Base-by-base conservation (phyloP, 2,888 invertebrate species). In the Ormyrus nitidulus region DNA sequence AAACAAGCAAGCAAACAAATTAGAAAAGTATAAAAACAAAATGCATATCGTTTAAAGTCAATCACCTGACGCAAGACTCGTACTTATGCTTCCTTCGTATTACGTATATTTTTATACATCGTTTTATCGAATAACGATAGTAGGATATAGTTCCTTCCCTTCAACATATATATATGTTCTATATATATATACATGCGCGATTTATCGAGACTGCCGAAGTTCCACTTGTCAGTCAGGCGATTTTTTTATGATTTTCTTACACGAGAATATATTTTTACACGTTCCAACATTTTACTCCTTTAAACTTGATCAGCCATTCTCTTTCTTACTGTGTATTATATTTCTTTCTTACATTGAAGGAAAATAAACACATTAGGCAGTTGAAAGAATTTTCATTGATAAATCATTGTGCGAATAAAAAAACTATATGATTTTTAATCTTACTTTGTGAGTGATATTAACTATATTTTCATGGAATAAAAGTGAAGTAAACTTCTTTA, bases 21-120 rank as follows among this genome's bases (percentile, higher is more conserved):
- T 66, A 56, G 48, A 44, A 72, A 74, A 73, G 1, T 62, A 73
- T 72, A 44, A 58, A 51, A 48, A 54, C 13, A 2, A 19, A 79
- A 49, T 34, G 44, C 8, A 61, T 59, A 77, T 70, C 48, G 69
- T 73, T 48, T 19, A 19, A 71, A 75, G 49, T 56, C 48, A 46
- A 72, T 77, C 59, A 73, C n/a, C 19, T 58, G 34, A 71, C 49
- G 44, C 53, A 77, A 79, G 82, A 83, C 80, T 84, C 82, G 84
- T 86, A 85, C 82, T 86, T 85, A 84, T 84, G 84, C 85, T 86
- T 85, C 83, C 84, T 73, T 81, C 66, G 69, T 84, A 78, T 80
- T 81, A 65, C 83, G 83, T 82, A 81, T 85, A 85, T 84, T 85
- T 85, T 85, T 86, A 83, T 86, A 86, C 82, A 68, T 51, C 69